phyloP scores from a whole-genome alignment of 2,113 vertebrate species.

The Tyrannus savana region DNA sequence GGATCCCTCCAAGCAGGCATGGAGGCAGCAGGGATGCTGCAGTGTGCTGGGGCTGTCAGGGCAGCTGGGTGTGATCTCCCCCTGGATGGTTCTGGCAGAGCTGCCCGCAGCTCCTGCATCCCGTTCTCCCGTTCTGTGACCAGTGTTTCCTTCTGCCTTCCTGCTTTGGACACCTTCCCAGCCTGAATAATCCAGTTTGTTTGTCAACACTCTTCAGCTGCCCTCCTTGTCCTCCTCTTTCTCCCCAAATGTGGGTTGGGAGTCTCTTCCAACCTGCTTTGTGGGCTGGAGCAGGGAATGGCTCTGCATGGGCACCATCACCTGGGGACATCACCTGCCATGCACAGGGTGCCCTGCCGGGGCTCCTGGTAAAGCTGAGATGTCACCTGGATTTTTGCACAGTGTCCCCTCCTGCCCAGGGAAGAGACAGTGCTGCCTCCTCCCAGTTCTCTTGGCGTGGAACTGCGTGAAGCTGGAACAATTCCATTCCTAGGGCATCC shows the following conservation, averaged over 20 bases:
- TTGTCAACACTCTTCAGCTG: background rate
- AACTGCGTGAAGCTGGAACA: background rate
- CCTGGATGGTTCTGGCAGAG: background rate
- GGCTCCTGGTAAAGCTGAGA: background rate
- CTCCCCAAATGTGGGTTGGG: background rate
- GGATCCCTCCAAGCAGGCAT: background rate
- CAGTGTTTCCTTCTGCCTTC: background rate
- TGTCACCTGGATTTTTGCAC: background rate
- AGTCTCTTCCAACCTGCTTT: background rate
- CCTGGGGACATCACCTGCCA: background rate
- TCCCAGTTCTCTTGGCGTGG: background rate
- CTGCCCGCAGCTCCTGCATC: background rate
- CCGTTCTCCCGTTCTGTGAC: rapidly evolving
- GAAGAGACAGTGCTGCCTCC: background rate
- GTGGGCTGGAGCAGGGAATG: background rate
- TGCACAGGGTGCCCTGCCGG: background rate
- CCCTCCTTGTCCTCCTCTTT: background rate
- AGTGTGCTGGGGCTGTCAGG: background rate
- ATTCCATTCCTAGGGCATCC: background rate
- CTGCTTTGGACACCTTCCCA: background rate
- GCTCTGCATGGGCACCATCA: background rate
- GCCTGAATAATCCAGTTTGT: background rate
- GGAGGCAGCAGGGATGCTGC: background rate
- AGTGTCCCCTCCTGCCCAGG: background rate
- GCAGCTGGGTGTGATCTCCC: background rate